phyloP scores from a whole-genome alignment of 1,140 invertebrate species.

The Sinella curviseta region DNA sequence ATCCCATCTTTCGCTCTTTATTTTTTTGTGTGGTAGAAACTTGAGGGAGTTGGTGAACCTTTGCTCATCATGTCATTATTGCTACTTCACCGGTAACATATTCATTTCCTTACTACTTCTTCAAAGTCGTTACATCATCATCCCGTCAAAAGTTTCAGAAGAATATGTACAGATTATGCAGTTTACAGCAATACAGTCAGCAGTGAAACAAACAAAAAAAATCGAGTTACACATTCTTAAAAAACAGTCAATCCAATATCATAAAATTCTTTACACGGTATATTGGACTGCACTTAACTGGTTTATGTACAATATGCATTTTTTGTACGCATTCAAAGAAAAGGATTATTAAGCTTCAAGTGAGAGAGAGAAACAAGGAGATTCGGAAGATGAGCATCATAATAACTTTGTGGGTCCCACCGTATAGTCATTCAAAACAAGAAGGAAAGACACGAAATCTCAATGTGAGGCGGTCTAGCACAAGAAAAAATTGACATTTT shows the following conservation, averaged over 20 bases:
- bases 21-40: background rate
- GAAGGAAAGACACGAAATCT: background rate
- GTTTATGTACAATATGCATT: slow-evolving; percentile 3
- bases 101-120: background rate
- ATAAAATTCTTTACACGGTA: background rate
- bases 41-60: background rate
- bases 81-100: slow-evolving; percentile 2
- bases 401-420: background rate
- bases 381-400: too few species aligned
- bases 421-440: background rate
- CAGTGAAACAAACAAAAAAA: too few species aligned
- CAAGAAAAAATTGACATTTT: slow-evolving; percentile 19
- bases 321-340: background rate
- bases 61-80: background rate
- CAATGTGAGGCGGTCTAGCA: slow-evolving; percentile 8
- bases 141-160: too few species aligned
- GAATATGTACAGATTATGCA: too few species aligned
- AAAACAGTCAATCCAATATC: too few species aligned
- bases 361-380: too few species aligned
- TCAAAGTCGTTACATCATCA: background rate
- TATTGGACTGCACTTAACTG: background rate
- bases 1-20: background rate
- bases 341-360: too few species aligned
- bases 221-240: too few species aligned
- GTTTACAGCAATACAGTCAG: too few species aligned